Evolutionary conservation across 2,113 vertebrate genomes (phyloP), one percentile per base, ranked within the genome.

Genomic region (Pardalotus punctatus): DNA sequence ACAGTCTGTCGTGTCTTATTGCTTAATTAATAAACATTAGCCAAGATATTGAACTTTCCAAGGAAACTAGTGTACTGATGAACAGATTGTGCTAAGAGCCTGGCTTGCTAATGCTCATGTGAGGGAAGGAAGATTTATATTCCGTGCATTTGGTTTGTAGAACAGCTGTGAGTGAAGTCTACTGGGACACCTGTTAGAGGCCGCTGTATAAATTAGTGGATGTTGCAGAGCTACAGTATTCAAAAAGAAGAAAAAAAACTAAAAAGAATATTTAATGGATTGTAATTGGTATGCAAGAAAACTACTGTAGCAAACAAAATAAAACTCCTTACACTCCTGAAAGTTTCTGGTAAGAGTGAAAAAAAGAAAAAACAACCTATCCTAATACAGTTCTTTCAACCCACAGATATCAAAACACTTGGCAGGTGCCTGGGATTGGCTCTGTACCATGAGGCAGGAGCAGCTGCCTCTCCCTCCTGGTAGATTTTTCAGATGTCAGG

Each of bases 21-120:
- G 93, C 95, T 96, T 97, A 96, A 97, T 96, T 97, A 97, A 97
- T 96, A 97, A 97, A 95, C 90, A 96, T 97, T 96, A 97, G 87
- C 85, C 92, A 88, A 95, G 94, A 88, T 95, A 88, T 51, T 95
- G 94, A 96, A 95, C 90, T 94, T 97, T 96, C 86, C 53, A 61
- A 74, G 78, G 94, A 95, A 96, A 87, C 25, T 35, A 82, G 57
- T 86, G 71, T 91, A 64, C 91, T 86, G 94, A 94, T 95, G 89
- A 96, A 94, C 93, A 94, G 95, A 95, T 79, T 96, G 89, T 73
- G 76, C 69, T 71, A 61, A 66, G 77, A 94, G 61, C 57, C 79
- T 88, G 86, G 57, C 81, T 94, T 90, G 56, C 84, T 90, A 82
- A 93, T 91, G 71, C 38, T 94, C 27, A 22, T 81, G 38, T 91